Conservation (phyloP, 2,888 invertebrate species). For the Melangyna quadrimaculata region DNA sequence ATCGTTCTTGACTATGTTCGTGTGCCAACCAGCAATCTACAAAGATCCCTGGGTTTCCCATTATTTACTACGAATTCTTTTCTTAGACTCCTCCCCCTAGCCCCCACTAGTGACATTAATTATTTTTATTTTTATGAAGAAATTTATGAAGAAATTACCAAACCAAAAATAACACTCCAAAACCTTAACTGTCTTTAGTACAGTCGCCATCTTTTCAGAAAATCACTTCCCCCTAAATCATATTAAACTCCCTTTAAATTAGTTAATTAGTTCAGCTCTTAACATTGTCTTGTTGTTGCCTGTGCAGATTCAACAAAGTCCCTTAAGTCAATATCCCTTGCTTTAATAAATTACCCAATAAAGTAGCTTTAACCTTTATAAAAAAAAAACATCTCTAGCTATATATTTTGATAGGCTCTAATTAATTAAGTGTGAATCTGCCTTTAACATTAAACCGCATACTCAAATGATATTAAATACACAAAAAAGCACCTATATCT, state of each 20-base stretch:
- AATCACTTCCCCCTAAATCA: not conserved
- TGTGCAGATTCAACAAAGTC: no score
- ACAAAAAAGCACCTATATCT: not conserved
- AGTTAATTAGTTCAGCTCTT: not conserved
- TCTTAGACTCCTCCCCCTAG: no score
- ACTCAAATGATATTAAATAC: not conserved
- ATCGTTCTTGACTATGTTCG: no score
- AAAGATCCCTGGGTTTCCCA: no score
- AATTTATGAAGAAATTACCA: no score
- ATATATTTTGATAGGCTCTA: conserved; percentile 1
- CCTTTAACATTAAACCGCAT: conserved; percentile 3
- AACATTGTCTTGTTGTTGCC: not conserved
- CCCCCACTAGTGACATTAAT: no score
- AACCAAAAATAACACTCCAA: no score
- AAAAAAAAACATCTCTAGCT: not conserved
- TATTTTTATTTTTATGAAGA: no score
- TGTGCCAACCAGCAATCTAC: no score
- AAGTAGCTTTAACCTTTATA: not conserved
- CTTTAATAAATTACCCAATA: not conserved
- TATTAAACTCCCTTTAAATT: not conserved
- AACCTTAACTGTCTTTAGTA: no score
- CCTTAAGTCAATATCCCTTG: not conserved
- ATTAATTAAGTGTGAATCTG: conserved; percentile 12
- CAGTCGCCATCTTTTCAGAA: not conserved
- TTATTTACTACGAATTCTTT: no score